phyloP scores from a whole-genome alignment of 1,140 invertebrate species.

The Lepidotrigona ventralis region DNA sequence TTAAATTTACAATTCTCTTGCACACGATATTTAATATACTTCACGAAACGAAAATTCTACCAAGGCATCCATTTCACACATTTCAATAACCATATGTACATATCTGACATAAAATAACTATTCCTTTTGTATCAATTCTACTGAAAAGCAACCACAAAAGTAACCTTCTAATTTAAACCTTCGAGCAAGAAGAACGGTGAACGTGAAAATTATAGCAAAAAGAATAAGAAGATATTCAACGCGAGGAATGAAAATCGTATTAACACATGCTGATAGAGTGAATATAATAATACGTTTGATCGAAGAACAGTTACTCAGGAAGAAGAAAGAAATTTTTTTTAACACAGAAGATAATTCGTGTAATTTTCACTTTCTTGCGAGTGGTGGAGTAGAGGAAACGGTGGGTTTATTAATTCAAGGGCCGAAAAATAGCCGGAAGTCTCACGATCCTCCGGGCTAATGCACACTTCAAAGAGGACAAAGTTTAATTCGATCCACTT shows the following conservation, averaged over 20 bases:
- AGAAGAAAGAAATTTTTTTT: background rate
- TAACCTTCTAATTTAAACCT: background rate
- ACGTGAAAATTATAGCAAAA: background rate
- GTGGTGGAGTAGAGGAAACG: background rate
- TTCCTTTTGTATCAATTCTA: background rate
- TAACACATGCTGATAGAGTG: background rate
- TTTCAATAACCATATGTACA: background rate
- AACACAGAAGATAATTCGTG: background rate
- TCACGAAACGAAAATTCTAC: background rate
- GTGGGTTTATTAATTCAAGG: conserved; percentile 18
- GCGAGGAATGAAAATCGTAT: background rate
- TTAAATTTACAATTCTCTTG: background rate
- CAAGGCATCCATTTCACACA: background rate
- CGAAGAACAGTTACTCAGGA: background rate
- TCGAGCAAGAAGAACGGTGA: background rate
- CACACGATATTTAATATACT: background rate
- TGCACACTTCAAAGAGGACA: conserved; percentile 15
- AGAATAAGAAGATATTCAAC: background rate
- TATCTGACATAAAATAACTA: background rate
- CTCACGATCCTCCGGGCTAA: conserved; percentile 32
- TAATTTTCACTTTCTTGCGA: background rate
- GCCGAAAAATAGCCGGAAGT: conserved; percentile 36
- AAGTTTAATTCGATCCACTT: conserved; percentile 45
- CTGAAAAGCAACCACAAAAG: background rate
- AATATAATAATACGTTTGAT: background rate